Evolutionary conservation across 1,140 invertebrate species (phyloP).

Genomic region (Bombus breviceps): DNA sequence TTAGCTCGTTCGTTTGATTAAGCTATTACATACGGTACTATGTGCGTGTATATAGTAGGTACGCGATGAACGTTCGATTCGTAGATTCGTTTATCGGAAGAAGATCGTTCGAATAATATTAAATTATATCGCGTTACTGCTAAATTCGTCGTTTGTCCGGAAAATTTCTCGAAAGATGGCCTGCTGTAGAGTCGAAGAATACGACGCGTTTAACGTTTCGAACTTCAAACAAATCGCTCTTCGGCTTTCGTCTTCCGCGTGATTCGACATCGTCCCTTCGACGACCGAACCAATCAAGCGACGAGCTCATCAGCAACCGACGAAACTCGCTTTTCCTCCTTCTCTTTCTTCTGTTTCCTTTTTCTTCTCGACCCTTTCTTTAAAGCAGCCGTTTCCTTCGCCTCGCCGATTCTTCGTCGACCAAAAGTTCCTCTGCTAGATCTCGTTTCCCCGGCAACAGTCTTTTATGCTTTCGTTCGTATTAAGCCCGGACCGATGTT

Average conservation of each 20-base stretch:
- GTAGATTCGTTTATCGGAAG: too few species aligned
- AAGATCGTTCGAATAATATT: too few species aligned
- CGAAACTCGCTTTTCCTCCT: background rate
- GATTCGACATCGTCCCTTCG: background rate
- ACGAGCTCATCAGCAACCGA: constrained; percentile 7
- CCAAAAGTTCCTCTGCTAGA: background rate
- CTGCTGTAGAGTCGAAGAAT: background rate
- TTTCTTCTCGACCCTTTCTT: background rate
- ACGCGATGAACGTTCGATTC: too few species aligned
- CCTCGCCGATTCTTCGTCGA: background rate
- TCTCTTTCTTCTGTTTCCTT: background rate
- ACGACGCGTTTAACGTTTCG: background rate
- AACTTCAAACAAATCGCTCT: background rate
- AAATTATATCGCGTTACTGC: too few species aligned
- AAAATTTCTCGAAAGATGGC: background rate
- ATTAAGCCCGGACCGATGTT: constrained; percentile 21
- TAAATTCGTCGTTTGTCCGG: too few species aligned
- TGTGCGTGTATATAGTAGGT: too few species aligned
- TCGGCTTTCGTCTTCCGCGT: background rate
- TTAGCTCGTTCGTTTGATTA: too few species aligned
- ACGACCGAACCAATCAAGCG: background rate
- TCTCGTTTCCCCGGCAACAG: background rate
- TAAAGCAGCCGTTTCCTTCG: background rate
- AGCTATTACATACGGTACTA: too few species aligned
- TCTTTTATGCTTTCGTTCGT: constrained; percentile 8